Conservation (phyloP, 1,140 invertebrate genomes). For the Apocrypta bakeri region DNA sequence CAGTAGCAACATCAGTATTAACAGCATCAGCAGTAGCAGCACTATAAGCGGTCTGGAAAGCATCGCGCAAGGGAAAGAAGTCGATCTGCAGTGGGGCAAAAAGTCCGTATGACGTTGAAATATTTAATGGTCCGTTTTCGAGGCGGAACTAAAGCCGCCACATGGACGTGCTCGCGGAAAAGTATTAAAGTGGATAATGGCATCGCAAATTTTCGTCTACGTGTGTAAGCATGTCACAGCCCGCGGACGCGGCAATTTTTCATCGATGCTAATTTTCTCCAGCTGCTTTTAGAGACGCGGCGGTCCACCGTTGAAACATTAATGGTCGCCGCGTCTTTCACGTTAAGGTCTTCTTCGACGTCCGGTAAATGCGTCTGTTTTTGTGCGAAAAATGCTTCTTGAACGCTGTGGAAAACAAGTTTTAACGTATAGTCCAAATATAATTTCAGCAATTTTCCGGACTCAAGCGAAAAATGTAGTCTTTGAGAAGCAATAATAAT, state of each 20-base stretch:
- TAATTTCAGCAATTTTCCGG: background rate
- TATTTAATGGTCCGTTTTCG: slow-evolving; percentile 36
- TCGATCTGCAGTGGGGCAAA: slow-evolving; percentile 4
- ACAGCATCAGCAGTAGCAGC: too few relatives aligned
- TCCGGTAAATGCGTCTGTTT: background rate
- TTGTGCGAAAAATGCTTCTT: background rate
- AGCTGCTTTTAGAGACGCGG: slow-evolving; percentile 6
- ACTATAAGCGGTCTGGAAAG: background rate
- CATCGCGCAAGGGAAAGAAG: slow-evolving; percentile 12
- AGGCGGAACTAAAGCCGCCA: background rate
- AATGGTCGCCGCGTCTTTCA: background rate
- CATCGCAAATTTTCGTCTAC: slow-evolving; percentile 40
- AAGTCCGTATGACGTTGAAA: slow-evolving; percentile 43
- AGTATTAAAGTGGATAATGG: slow-evolving; percentile 48
- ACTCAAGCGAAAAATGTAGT: background rate
- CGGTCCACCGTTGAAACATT: slow-evolving; percentile 14
- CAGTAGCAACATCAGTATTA: background rate
- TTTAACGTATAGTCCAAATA: too few relatives aligned
- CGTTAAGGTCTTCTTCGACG: background rate
- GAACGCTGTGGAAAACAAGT: too few relatives aligned
- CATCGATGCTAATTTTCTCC: slow-evolving; percentile 28
- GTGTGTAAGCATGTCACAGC: background rate
- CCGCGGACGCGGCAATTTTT: slow-evolving; percentile 16
- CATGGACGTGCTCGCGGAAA: slow-evolving; percentile 18
- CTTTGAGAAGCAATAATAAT: background rate